phyloP scores from a whole-genome alignment of 2,888 invertebrate genomes.

The Troides helena region DNA sequence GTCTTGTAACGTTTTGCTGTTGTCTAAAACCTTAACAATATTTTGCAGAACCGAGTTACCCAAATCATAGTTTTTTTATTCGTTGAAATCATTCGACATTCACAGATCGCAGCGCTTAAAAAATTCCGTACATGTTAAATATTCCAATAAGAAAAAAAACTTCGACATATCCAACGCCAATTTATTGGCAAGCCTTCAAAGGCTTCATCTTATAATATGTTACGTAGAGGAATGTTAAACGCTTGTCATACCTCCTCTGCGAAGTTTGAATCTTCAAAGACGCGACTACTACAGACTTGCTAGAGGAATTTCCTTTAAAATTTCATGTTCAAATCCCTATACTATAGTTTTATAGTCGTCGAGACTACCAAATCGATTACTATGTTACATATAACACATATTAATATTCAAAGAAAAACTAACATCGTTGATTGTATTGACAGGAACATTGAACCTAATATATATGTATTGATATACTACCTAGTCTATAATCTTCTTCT shows the following conservation, averaged over 20 bases:
- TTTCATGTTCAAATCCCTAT: conserved; percentile 17
- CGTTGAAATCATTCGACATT: background rate
- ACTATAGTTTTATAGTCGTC: conserved; percentile 12
- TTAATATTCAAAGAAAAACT: no score
- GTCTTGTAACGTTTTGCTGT: no score
- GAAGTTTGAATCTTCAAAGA: conserved; percentile 21
- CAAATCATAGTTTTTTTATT: no score
- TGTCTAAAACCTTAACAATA: no score
- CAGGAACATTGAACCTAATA: no score
- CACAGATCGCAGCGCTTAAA: background rate
- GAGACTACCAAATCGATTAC: background rate
- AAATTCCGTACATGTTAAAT: background rate
- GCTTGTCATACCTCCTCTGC: conserved; percentile 11
- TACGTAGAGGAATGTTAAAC: conserved; percentile 23
- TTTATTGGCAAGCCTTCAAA: conserved; percentile 21
- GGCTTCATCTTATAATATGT: conserved; percentile 16
- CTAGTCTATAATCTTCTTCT: no score
- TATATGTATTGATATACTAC: no score
- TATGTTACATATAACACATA: no score
- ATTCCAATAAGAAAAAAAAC: background rate
- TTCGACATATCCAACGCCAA: background rate
- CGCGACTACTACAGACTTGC: conserved; percentile 10
- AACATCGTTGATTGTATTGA: no score
- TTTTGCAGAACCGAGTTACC: no score
- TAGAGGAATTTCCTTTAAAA: conserved; percentile 23